Conservation (phyloP, 2,888 invertebrate species). For the Coelogynopora nodosa region DNA sequence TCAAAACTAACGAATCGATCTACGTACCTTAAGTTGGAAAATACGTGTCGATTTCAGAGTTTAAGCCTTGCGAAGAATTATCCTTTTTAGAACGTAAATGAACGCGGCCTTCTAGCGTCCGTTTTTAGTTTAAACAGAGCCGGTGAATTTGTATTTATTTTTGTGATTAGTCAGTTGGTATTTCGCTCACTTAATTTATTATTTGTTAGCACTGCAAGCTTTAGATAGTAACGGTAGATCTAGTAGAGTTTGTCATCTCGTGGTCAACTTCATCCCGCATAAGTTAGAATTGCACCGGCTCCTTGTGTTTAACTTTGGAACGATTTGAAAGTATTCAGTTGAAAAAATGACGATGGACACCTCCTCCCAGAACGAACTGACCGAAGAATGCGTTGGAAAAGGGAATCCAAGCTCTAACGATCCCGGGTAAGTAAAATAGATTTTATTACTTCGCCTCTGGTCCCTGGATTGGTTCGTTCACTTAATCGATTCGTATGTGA, state of each 20-base stretch:
- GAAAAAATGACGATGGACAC: not conserved
- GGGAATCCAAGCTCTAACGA: conserved; percentile 36
- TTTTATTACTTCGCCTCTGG: no score
- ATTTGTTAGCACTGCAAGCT: not conserved
- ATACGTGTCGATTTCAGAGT: conserved; percentile 22
- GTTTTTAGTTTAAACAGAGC: not conserved
- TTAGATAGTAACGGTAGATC: not conserved
- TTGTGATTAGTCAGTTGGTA: not conserved
- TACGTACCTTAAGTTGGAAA: not conserved
- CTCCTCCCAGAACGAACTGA: not conserved
- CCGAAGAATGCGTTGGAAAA: conserved; percentile 27
- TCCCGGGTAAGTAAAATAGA: conserved; percentile 40
- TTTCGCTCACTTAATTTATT: not conserved
- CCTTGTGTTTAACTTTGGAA: no score
- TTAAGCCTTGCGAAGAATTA: not conserved
- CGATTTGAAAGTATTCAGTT: not conserved
- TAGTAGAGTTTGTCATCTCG: not conserved
- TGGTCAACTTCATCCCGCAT: not conserved
- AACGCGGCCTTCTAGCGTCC: not conserved
- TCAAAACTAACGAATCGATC: not conserved
- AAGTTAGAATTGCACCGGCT: not conserved
- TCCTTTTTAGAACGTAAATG: not conserved
- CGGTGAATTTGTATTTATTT: conserved; percentile 10
- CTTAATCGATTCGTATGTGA: no score
- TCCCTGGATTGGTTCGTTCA: no score